Conservation (phyloP, 2,888 invertebrate genomes). For the Bedellia somnulentella region DNA sequence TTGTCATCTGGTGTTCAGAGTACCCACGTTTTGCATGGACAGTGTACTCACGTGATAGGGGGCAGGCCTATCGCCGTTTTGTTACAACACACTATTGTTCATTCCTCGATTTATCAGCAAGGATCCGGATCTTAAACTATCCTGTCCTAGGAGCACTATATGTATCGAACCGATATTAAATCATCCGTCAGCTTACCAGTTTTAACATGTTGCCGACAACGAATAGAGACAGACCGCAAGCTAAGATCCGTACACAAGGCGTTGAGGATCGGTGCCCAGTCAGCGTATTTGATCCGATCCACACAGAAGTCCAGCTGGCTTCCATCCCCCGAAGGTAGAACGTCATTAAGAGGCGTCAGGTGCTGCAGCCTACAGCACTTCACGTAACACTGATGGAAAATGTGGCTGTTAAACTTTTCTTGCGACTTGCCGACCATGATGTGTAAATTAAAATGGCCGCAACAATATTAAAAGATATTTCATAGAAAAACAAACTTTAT, state of each 20-base stretch:
- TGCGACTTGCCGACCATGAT: slow-evolving; percentile 44
- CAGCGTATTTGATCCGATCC: slow-evolving; percentile 73
- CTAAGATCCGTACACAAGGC: slow-evolving; percentile 72
- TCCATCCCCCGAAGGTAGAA: slow-evolving; percentile 44
- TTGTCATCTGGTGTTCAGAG: too few relatives aligned
- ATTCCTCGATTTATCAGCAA: too few relatives aligned
- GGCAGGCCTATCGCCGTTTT: too few relatives aligned
- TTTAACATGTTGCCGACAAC: slow-evolving; percentile 59
- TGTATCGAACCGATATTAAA: too few relatives aligned
- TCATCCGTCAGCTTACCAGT: slow-evolving; percentile 41
- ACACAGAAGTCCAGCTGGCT: slow-evolving; percentile 69
- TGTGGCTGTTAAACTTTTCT: slow-evolving; percentile 39
- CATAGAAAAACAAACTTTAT: too few relatives aligned
- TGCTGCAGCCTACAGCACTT: slow-evolving; percentile 55
- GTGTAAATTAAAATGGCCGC: slow-evolving; percentile 11
- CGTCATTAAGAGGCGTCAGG: slow-evolving; percentile 34
- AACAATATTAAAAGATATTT: too few relatives aligned
- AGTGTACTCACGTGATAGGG: too few relatives aligned
- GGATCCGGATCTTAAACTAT: too few relatives aligned
- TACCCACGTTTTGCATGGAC: too few relatives aligned
- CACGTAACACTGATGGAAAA: slow-evolving; percentile 50
- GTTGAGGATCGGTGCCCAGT: slow-evolving; percentile 76
- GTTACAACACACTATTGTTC: too few relatives aligned
- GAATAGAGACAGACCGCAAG: slow-evolving; percentile 68
- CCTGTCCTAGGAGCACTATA: too few relatives aligned